These are phyloP conservation scores for Chelon auratus DNA, from an alignment of 2,797 vertebrate species.

Conservation along the genomic window DNA sequence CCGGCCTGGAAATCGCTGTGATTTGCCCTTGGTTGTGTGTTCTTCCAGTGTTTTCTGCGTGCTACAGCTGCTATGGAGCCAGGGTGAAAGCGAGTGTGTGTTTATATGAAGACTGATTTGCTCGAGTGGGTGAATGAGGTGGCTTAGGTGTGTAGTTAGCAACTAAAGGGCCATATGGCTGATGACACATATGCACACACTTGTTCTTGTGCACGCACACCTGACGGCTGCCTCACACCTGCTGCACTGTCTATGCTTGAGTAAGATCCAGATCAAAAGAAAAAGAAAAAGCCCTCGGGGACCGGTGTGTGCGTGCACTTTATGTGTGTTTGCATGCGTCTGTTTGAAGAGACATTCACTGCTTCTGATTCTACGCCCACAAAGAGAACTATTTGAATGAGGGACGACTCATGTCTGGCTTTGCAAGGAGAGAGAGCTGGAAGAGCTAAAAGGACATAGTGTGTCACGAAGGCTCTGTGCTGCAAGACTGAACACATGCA, in stretches of 20 bases:
- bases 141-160: conserved; percentile 60
- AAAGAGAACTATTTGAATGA: conserved; percentile 72
- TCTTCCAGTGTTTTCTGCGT: conserved; percentile 54
- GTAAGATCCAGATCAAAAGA: conserved; percentile 78
- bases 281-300: conserved; percentile 57
- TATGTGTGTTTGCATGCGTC: conserved; percentile 48
- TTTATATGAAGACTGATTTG: conserved; percentile 57
- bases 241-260: conserved; percentile 78
- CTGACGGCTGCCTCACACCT: conserved; percentile 89
- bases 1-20: conserved; percentile 41
- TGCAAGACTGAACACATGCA: conserved; percentile 26
- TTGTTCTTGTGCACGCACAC: conserved; percentile 69
- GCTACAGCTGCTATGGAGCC: conserved; percentile 73
- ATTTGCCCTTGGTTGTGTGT: conserved; percentile 60
- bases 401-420: conserved; percentile 66
- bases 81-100: conserved; percentile 47
- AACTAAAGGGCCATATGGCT: conserved; percentile 74
- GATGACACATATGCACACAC: conserved; percentile 68
- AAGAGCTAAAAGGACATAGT: conserved; percentile 35
- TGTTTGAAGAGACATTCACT: conserved; percentile 67
- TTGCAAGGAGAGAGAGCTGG: conserved; percentile 33
- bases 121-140: conserved; percentile 53
- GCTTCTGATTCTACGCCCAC: conserved; percentile 66
- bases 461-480: conserved; percentile 1
- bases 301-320: conserved; percentile 49